Base-by-base conservation (phyloP, 2,113 vertebrate species). In the Pedionomus torquatus region DNA sequence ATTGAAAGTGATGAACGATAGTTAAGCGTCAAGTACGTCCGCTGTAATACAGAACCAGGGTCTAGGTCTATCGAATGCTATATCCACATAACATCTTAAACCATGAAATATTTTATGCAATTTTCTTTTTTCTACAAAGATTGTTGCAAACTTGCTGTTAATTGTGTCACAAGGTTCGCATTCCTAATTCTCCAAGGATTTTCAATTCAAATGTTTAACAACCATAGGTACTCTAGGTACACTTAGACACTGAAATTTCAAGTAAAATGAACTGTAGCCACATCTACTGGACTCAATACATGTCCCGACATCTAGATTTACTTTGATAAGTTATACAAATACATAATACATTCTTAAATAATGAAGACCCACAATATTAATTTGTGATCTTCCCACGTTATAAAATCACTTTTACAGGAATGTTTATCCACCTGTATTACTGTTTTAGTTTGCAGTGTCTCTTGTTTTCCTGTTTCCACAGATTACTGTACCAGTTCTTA, bases 331-430 rank as follows among this genome's bases (percentile, higher is more conserved):
- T 98, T 98, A 98, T 95, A 98, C 97, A 98, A 97, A 98, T 95
- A 98, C 97, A 98, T 97, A 97, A 97, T 97, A 98, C 98, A 98
- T 98, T 98, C 98, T 98, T 98, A 99, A 99, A 99, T 98, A 98
- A 98, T 95, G 97, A 97, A 97, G 91, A 97, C 91, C 49, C 98
- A 98, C 98, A 98, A 97, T 98, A 98, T 98, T 98, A 98, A 97
- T 94, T 98, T 97, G 98, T 97, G 98, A 93, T 96, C 94, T 89
- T 96, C 97, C 94, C 97, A 98, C 51, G 58, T 93, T 95, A 96
- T 89, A 94, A 95, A 98, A 96, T 46, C 60, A 95, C 95, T 96
- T 95, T 83, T 95, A 97, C 78, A 97, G 97, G 97, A 98, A 98
- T 97, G 97, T 97, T 96, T 97, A 97, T 96, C 84, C 94, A 96